A percentile compares a stretch with the other conserved stretches of the same genome.
Evolutionary conservation across 2,113 vertebrate genomes (phyloP).

Genomic region (Strix uralensis): DNA sequence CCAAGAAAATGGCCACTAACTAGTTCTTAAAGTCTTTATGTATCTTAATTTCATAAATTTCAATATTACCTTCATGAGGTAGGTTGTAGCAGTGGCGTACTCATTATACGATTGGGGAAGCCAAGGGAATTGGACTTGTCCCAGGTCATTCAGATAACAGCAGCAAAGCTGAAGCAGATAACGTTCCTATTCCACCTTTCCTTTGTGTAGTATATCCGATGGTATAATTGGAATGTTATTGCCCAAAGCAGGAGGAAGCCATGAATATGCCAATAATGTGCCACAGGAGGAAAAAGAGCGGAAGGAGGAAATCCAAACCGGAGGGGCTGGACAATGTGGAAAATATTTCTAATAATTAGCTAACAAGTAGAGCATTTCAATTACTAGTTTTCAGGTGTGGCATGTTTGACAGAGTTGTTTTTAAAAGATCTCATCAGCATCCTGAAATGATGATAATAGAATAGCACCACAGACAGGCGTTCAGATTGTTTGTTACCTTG

Average conservation of each 20-base stretch:
- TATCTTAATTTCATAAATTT: background rate
- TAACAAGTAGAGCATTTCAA: background rate
- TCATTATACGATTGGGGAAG: fast-evolving
- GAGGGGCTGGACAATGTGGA: background rate
- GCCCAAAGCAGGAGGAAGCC: background rate
- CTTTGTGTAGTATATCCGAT: background rate
- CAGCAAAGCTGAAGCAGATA: background rate
- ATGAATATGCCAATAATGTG: background rate
- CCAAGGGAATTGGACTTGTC: background rate
- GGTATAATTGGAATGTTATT: background rate
- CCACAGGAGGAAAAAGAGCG: background rate
- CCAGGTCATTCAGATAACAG: background rate
- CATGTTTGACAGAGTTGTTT: background rate
- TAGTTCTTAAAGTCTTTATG: background rate
- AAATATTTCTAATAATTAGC: conserved; percentile 22
- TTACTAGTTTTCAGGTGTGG: background rate
- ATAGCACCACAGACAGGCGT: fast-evolving
- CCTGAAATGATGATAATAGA: background rate
- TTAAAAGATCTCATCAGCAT: background rate
- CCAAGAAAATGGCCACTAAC: background rate
- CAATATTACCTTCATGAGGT: fast-evolving
- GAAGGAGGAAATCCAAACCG: conserved; percentile 15
- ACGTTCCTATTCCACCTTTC: background rate
- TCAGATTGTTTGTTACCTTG: background rate
- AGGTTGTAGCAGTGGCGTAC: background rate